phyloP scores from a whole-genome alignment of 2,113 vertebrate genomes.

The Cygnus buccinator region DNA sequence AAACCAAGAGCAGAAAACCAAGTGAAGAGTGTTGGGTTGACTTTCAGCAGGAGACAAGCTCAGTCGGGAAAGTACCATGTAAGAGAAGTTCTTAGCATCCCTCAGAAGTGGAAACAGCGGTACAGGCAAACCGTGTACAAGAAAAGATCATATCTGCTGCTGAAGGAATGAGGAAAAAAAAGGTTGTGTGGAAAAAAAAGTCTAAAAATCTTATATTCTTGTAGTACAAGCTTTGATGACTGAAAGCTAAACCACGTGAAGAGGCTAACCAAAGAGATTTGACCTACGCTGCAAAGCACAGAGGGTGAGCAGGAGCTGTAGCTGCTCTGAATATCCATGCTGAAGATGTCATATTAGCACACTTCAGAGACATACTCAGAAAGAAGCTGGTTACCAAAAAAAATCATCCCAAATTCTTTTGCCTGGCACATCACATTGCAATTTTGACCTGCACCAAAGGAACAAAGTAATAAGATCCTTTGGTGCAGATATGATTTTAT shows the following conservation, averaged over 20 bases:
- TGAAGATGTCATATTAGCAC: not conserved
- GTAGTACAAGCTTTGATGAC: not conserved
- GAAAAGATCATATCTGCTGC: not conserved
- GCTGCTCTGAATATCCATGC: not conserved
- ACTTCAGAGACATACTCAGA: not conserved
- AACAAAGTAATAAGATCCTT: not conserved
- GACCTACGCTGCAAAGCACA: not conserved
- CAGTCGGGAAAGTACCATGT: fast-evolving
- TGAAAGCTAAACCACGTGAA: not conserved
- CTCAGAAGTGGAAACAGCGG: not conserved
- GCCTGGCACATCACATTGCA: not conserved
- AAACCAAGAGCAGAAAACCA: not conserved
- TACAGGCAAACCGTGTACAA: not conserved
- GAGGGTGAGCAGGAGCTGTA: not conserved
- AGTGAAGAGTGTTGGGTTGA: not conserved
- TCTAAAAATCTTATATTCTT: not conserved
- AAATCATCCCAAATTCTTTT: not conserved
- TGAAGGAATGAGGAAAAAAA: not conserved
- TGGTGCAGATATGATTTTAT: not conserved
- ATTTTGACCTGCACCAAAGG: not conserved
- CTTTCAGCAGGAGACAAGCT: not conserved
- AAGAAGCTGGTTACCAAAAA: not conserved
- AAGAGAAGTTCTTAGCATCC: not conserved
- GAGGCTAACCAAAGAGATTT: not conserved
- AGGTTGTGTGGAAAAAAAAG: not conserved